A percentile compares a stretch with the other conserved stretches of the same genome.
phyloP scores from a whole-genome alignment of 2,888 invertebrate species.

The Trilocha varians region DNA sequence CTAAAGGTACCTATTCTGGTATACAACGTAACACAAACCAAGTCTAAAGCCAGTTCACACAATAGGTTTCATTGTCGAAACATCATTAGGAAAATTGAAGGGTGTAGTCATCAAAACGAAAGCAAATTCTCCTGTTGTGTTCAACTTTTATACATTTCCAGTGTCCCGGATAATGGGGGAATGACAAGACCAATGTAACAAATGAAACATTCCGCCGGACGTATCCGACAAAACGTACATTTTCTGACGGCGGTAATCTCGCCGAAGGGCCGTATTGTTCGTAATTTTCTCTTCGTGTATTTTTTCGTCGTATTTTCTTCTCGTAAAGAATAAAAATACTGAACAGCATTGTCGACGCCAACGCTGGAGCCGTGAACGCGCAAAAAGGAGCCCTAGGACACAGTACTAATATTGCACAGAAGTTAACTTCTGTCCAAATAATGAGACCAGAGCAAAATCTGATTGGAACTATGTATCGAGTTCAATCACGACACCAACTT shows the following conservation, averaged over 20 bases:
- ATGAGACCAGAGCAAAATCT: too few species aligned
- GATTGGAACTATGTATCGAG: too few species aligned
- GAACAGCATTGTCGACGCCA: slow-evolving; percentile 68
- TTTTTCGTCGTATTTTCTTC: slow-evolving; percentile 56
- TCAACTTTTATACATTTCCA: slow-evolving; percentile 45
- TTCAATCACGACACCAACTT: too few species aligned
- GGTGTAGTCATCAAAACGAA: slow-evolving; percentile 33
- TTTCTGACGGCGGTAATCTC: slow-evolving; percentile 71
- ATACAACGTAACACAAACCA: too few species aligned
- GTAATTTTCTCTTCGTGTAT: slow-evolving; percentile 55
- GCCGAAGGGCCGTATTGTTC: slow-evolving; percentile 70
- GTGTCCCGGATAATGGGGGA: slow-evolving; percentile 46
- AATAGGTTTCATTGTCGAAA: slow-evolving; percentile 17
- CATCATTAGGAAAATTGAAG: slow-evolving; percentile 7
- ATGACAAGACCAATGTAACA: slow-evolving; percentile 66
- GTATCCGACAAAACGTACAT: slow-evolving; percentile 69
- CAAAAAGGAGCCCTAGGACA: slow-evolving; percentile 64
- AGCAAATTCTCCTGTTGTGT: slow-evolving; percentile 34
- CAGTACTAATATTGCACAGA: too few species aligned
- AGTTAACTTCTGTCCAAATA: too few species aligned
- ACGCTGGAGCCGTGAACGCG: slow-evolving; percentile 59
- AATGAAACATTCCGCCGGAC: slow-evolving; percentile 60
- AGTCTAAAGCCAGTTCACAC: too few species aligned
- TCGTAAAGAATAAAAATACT: slow-evolving; percentile 66
- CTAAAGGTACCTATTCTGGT: too few species aligned